Percentiles rank a stretch among this genome's conserved stretches.
These are phyloP conservation scores for Lysiphlebus fabarum DNA, from an alignment of 1,140 invertebrate species.

Conservation along the genomic window DNA sequence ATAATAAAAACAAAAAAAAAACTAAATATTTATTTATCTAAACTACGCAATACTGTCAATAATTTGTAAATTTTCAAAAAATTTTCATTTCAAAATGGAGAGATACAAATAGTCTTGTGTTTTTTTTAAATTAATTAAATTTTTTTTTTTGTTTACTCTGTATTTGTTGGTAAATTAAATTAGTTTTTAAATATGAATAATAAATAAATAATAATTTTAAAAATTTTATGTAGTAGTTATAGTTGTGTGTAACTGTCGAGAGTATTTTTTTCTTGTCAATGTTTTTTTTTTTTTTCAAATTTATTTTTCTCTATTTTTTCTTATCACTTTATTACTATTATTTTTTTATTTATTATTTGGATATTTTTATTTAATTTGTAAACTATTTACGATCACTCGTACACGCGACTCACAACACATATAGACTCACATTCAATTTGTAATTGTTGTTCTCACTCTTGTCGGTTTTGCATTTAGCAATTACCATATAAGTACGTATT, in stretches of 20 bases:
- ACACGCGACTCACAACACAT: constrained; percentile 14
- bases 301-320: neutral
- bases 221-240: too few relatives aligned
- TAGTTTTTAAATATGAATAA: too few relatives aligned
- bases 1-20: neutral
- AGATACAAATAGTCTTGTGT: neutral
- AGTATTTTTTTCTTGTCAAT: constrained; percentile 5
- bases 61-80: constrained; percentile 13
- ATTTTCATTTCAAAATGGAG: constrained; percentile 15
- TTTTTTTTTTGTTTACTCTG: neutral
- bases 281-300: neutral
- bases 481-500: constrained; percentile 26
- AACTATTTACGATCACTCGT: constrained; percentile 3
- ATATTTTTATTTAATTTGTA: neutral
- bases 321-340: neutral
- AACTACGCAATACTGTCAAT: constrained; percentile 24
- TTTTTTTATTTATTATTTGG: constrained; percentile 4
- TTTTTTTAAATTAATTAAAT: constrained; percentile 2
- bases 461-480: constrained; percentile 2
- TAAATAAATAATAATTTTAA: too few relatives aligned
- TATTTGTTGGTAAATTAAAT: neutral
- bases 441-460: constrained; percentile 19
- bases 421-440: constrained; percentile 5
- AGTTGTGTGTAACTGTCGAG: too few relatives aligned
- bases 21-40: constrained; percentile 12